These are phyloP conservation scores for Ypsolopha sequella DNA, from an alignment of 2,888 invertebrate species.

Conservation along the genomic window DNA sequence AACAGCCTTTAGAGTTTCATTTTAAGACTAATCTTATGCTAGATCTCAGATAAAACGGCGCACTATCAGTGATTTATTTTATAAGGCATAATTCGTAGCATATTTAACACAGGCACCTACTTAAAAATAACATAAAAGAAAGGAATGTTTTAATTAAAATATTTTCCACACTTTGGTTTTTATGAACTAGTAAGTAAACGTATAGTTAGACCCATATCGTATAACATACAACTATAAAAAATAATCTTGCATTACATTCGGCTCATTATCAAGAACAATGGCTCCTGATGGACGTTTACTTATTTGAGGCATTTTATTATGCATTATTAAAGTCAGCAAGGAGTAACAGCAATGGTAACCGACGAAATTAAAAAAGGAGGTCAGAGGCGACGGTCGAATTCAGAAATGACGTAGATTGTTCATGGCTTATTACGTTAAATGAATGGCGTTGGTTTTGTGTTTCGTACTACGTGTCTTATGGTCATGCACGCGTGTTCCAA, in stretches of 20 bases:
- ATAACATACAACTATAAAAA: slow-evolving; percentile 26
- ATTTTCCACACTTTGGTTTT: slow-evolving; percentile 5
- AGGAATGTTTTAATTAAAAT: slow-evolving; percentile 5
- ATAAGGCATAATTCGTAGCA: neutral
- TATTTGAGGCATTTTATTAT: slow-evolving; percentile 52
- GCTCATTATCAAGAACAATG: slow-evolving; percentile 52
- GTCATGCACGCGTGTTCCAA: slow-evolving; percentile 23
- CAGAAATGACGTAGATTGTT: slow-evolving; percentile 57
- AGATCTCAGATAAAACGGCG: neutral
- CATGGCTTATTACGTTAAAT: slow-evolving; percentile 60
- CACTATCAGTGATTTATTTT: neutral
- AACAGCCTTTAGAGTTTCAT: too few relatives aligned
- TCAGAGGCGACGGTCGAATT: slow-evolving; percentile 37
- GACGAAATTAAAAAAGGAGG: slow-evolving; percentile 47
- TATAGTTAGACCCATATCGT: slow-evolving; percentile 18
- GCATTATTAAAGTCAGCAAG: slow-evolving; percentile 49
- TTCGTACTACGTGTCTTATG: slow-evolving; percentile 29
- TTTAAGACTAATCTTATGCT: neutral
- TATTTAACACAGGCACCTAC: neutral
- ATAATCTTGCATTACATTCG: slow-evolving; percentile 31
- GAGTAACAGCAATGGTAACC: slow-evolving; percentile 42
- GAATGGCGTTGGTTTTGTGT: slow-evolving; percentile 44
- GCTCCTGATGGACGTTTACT: slow-evolving; percentile 44
- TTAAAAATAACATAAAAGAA: slow-evolving; percentile 1
- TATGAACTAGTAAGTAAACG: neutral